A percentile compares a stretch with the other conserved stretches of the same genome.
These are phyloP conservation scores for Galaxias olidus DNA, from an alignment of 2,797 vertebrate species.

Conservation along the genomic window DNA sequence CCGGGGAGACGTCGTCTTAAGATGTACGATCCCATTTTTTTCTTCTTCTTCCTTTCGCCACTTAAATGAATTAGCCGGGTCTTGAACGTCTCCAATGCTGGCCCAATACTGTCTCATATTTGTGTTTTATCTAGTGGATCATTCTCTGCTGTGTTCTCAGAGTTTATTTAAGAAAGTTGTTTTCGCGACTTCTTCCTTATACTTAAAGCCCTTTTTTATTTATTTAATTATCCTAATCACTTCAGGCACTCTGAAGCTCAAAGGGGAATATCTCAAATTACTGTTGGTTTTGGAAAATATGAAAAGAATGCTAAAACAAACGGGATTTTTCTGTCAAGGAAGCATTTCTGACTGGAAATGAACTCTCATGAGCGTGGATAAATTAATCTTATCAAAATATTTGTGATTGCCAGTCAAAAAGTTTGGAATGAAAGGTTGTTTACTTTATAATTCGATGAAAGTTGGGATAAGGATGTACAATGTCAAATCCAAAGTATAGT, in stretches of 20 bases:
- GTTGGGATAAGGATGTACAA: too few species aligned
- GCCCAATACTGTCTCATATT: constrained; percentile 11
- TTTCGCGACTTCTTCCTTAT: constrained; percentile 21
- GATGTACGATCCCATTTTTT: constrained; percentile 19
- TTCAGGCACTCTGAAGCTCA: constrained; percentile 45
- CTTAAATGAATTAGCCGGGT: constrained; percentile 36
- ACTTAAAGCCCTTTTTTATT: constrained; percentile 39
- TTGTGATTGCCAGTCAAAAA: constrained; percentile 33
- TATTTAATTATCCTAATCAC: constrained; percentile 54
- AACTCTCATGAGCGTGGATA: constrained; percentile 31
- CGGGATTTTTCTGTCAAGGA: constrained; percentile 21
- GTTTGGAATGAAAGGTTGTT: constrained; percentile 10
- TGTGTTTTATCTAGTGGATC: constrained; percentile 45
- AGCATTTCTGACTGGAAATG: constrained; percentile 31
- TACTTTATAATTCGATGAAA: too few species aligned
- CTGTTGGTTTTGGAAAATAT: constrained; percentile 37
- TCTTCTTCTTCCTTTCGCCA: background rate
- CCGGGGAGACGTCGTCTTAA: constrained; percentile 27
- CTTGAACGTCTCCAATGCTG: constrained; percentile 43
- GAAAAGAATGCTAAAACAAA: constrained; percentile 45
- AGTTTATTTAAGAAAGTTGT: constrained; percentile 31
- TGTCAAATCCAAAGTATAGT: too few species aligned
- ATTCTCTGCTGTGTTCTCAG: constrained; percentile 26
- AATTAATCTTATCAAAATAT: constrained; percentile 39
- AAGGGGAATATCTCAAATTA: constrained; percentile 40